phyloP scores from a whole-genome alignment of 2,797 vertebrate genomes.

The Meriones psammophilus region DNA sequence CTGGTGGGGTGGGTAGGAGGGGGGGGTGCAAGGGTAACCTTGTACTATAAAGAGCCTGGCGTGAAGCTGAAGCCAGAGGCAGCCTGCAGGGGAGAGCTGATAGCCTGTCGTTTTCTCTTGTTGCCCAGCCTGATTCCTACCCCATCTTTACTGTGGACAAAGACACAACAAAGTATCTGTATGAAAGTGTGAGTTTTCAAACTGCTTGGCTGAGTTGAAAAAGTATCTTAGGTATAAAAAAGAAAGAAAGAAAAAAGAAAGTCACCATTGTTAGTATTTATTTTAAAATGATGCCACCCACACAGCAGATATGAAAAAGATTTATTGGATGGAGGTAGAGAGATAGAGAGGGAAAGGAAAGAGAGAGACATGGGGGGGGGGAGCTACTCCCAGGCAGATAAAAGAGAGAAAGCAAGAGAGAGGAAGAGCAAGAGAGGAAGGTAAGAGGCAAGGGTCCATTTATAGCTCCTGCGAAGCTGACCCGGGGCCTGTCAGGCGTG shows the following conservation, averaged over 20 bases:
- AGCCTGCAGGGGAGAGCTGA: background rate
- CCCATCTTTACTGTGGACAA: background rate
- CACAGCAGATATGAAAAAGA: too few relatives aligned
- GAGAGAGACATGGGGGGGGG: too few relatives aligned
- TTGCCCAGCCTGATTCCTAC: background rate
- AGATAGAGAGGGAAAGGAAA: too few relatives aligned
- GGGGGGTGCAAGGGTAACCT: background rate
- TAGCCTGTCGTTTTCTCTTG: background rate
- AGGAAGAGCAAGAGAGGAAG: too few relatives aligned
- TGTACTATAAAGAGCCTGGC: background rate
- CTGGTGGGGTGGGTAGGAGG: background rate
- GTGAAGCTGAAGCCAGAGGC: background rate
- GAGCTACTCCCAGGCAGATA: too few relatives aligned
- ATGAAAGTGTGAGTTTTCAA: background rate
- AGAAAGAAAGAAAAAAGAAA: background rate
- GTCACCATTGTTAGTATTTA: too few relatives aligned
- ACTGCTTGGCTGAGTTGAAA: background rate
- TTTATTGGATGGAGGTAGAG: too few relatives aligned
- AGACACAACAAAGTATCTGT: slow-evolving; percentile 6
- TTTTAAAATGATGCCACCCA: too few relatives aligned
- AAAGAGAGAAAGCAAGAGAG: too few relatives aligned
- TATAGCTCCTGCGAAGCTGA: too few relatives aligned
- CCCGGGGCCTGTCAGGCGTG: too few relatives aligned
- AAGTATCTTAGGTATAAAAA: background rate
- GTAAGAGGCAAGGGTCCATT: too few relatives aligned